Base-by-base conservation (phyloP, 2,888 invertebrate genomes). In the Lasioglossum calceatum region DNA sequence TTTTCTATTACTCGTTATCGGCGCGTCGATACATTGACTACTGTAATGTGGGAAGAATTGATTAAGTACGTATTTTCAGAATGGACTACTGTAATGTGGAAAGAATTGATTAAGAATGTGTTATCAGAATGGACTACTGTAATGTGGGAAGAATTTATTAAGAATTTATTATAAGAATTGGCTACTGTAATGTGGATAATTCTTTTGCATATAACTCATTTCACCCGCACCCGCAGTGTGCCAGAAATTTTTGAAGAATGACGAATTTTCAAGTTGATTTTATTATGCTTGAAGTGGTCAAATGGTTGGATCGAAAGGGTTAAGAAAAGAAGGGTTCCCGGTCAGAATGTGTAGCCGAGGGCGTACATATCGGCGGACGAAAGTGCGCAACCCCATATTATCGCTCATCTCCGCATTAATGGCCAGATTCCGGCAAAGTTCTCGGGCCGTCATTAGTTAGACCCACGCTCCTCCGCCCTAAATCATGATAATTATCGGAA, bases 401-500 rank as follows among this genome's bases (percentile, higher is more conserved):
- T 67, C 67, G 67, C 67, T 19, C 67, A 36, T 67, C 67, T 70
- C 42, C 42, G 32, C 42, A 61, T 76, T 44, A 82, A 84, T 54
- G 72, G 27, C 67, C 19, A 47, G 58, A 75, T 81, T 72, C 32
- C 61, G 10, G n/a, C 3, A 76, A 84, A 84, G 61, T 73, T 77
- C 42, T 5, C 1, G 32, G 16, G 16, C 32, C 61, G 61, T 54
- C 73, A 44, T 77, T 47, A 54, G 77, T 67, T 77, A 72, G 27
- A 72, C 42, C 50, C 2, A 27, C 27, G 42, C 16, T 32, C 19
- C 39, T 19, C 42, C 23, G 72, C 2, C 16, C 36, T 84, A 77
- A 74, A 82, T 84, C 77, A 67, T 23, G 82, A 77, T 77, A 74
- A 82, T 84, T 58, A 82, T 77, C 84, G 10, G 74, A 77, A 77